phyloP scores from a whole-genome alignment of 1,140 invertebrate genomes.

The Leguminivora glycinivorella region DNA sequence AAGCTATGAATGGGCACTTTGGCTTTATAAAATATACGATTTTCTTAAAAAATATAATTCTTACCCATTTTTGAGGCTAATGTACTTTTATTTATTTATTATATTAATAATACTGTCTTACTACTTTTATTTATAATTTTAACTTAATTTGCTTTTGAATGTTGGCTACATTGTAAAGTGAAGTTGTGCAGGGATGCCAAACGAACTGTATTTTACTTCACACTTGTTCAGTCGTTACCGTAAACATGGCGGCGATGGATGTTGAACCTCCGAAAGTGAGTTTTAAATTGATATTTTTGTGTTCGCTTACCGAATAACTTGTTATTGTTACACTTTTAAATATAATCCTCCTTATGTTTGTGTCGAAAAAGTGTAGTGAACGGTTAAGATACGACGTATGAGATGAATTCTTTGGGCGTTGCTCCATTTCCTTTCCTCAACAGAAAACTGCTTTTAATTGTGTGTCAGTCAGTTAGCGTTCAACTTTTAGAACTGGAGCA shows the following conservation, averaged over 20 bases:
- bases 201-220: constrained; percentile 42
- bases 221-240: constrained; percentile 41
- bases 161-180: constrained; percentile 28
- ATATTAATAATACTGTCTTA: not conserved
- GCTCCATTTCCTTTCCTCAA: constrained; percentile 26
- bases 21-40: not conserved
- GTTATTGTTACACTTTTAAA: constrained; percentile 28
- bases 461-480: constrained; percentile 18
- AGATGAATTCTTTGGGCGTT: constrained; percentile 12
- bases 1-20: not conserved
- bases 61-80: not conserved
- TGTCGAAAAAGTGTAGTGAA: constrained; percentile 32
- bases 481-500: constrained; percentile 16
- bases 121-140: not conserved
- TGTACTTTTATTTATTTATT: not conserved
- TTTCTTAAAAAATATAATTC: not conserved
- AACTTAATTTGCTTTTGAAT: not conserved
- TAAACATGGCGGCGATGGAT: constrained; percentile 75
- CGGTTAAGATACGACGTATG: not conserved
- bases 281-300: constrained; percentile 35
- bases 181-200: constrained; percentile 37
- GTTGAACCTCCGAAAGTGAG: constrained; percentile 69
- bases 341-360: constrained; percentile 17
- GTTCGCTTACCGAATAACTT: constrained; percentile 11
- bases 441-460: constrained; percentile 11